Conservation (phyloP, 2,113 vertebrate genomes). For the Propithecus coquereli region DNA sequence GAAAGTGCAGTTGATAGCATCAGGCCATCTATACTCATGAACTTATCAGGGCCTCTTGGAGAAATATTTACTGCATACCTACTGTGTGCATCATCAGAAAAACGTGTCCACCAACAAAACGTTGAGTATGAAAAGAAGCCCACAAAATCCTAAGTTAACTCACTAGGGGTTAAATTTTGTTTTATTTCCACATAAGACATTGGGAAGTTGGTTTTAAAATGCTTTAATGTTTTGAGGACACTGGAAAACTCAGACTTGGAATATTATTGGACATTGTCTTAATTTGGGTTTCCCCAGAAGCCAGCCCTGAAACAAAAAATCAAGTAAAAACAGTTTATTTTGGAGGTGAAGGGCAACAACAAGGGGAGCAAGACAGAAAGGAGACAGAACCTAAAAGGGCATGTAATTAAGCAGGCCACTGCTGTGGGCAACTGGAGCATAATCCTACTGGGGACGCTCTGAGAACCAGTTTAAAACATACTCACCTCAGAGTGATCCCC, state of each 20-base stretch:
- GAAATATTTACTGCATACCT: neutral
- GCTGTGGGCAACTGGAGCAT: neutral
- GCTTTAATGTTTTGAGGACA: constrained; percentile 27
- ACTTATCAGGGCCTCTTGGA: neutral
- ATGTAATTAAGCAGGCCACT: neutral
- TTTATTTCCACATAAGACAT: neutral
- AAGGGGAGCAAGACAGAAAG: constrained; percentile 7
- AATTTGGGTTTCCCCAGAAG: neutral
- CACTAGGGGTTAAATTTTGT: neutral
- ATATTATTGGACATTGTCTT: neutral
- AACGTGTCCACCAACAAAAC: neutral
- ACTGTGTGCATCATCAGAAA: neutral
- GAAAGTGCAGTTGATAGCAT: neutral
- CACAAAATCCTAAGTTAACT: neutral
- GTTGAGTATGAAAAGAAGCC: neutral
- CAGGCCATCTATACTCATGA: neutral
- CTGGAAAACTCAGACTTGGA: neutral
- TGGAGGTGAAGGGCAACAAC: neutral
- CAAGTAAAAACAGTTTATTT: constrained; percentile 33
- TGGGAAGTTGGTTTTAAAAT: neutral
- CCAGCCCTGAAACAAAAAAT: constrained; percentile 37
- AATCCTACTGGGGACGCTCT: neutral
- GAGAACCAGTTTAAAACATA: constrained; percentile 33
- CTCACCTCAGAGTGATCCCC: constrained; percentile 15
- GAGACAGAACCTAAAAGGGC: neutral